These are phyloP conservation scores for Porites lutea DNA, from an alignment of 64 coral and sea anemone genomes.

Conservation along the genomic window DNA sequence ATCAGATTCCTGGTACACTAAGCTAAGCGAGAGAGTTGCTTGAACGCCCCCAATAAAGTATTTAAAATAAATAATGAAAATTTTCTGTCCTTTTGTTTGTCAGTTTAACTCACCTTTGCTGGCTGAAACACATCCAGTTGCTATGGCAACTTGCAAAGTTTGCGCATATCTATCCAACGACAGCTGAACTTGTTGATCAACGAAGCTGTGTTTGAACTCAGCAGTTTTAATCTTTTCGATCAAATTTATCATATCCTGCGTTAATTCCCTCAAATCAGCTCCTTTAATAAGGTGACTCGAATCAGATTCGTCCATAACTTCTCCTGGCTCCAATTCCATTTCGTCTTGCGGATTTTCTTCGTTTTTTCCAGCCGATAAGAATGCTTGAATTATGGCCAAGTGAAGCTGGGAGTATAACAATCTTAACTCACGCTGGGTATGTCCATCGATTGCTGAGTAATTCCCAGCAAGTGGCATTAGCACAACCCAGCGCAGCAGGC, in stretches of 20 bases:
- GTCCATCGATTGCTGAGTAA: not conserved
- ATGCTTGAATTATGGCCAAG: slow-evolving; percentile 82
- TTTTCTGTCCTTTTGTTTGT: too few species aligned
- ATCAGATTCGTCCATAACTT: slow-evolving; percentile 86
- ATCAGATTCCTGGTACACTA: too few species aligned
- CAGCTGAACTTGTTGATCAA: slow-evolving; percentile 66
- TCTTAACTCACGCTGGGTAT: slow-evolving; percentile 23
- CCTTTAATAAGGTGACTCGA: slow-evolving; percentile 65
- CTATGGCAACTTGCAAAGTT: slow-evolving; percentile 88
- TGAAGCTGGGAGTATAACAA: slow-evolving; percentile 84
- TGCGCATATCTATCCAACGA: slow-evolving; percentile 87
- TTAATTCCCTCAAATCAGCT: slow-evolving; percentile 66
- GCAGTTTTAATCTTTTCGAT: slow-evolving; percentile 44
- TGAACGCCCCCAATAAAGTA: too few species aligned
- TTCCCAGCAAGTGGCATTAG: slow-evolving; percentile 69
- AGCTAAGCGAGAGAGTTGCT: too few species aligned
- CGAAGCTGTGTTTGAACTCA: slow-evolving; percentile 32
- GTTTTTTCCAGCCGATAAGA: slow-evolving; percentile 55
- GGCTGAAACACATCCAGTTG: slow-evolving; percentile 84
- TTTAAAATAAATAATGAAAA: too few species aligned
- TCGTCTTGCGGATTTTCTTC: slow-evolving; percentile 81
- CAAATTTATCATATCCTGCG: slow-evolving; percentile 32
- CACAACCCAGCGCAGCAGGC: slow-evolving; percentile 86
- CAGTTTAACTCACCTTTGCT: slow-evolving; percentile 62
- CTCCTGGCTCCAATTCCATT: slow-evolving; percentile 95